Base-by-base conservation (phyloP, 2,113 vertebrate genomes). In the Phasianus colchicus region DNA sequence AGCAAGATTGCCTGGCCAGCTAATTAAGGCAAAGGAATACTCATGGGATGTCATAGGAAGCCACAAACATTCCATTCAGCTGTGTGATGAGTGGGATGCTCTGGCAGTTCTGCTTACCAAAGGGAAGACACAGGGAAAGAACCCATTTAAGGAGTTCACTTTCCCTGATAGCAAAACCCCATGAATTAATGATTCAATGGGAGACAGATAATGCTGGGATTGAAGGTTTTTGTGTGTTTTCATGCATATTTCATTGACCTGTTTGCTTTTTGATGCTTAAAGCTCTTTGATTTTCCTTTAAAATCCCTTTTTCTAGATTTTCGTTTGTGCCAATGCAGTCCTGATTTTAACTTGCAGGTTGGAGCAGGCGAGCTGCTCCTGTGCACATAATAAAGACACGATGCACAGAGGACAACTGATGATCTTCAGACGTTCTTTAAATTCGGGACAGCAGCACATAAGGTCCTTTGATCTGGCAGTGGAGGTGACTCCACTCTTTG, bases 221-320 rank as follows among this genome's bases (percentile, higher is more conserved):
- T 58, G 88, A 94, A 87, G 66, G 10, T 4, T 64, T 77, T 64
- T 61, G 65, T 14, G 19, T 86, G 86, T 92, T 89, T 94, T 95
- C 86, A 96, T 94, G 69, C 50, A 91, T 96, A 88, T 95, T 97
- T 95, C 91, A 96, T 95, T 34, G 65, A 47, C 34, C 83, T 91
- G 82, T 95, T 94, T 94, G 86, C 91, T 85, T 94, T 93, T 84
- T 92, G 88, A 94, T 86, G 61, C 75, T 67, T 86, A 71, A 66
- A 94, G 79, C 72, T 82, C 88, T 88, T 95, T 93, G 86, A 93
- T 93, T 91, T 88, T 91, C 84, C 79, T 50, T 89, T 93, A 72
- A 50, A 78, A 86, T 83, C 48, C 61, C 32, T 86, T 61, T 58
- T 73, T 32, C 67, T 20, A 27, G 25, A 9, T 10, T 52, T 81